Conservation (phyloP, 2,888 invertebrate species). For the Aelia acuminata region DNA sequence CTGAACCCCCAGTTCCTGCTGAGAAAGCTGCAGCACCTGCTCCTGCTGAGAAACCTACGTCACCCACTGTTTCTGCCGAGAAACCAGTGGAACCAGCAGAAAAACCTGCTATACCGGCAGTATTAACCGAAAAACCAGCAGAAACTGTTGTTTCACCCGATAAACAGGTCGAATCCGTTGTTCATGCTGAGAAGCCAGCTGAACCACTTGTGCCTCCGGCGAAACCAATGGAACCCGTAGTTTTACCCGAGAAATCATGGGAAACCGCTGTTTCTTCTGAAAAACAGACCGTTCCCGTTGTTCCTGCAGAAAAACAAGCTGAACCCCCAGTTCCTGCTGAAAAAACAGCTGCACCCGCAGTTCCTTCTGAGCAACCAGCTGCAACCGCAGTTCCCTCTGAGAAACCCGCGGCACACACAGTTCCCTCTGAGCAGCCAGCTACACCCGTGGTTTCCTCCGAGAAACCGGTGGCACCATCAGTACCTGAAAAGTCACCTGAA, state of each 20-base stretch:
- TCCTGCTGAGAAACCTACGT: background rate
- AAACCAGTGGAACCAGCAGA: constrained; percentile 47
- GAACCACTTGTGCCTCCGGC: constrained; percentile 58
- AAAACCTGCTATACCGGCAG: constrained; percentile 56
- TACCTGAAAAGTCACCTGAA: background rate
- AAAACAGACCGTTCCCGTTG: background rate
- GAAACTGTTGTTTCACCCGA: constrained; percentile 49
- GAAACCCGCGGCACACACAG: background rate
- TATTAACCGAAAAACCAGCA: constrained; percentile 53
- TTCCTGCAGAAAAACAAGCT: constrained; percentile 29
- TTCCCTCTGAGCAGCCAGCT: background rate
- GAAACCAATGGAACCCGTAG: constrained; percentile 31
- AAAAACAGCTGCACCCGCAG: background rate
- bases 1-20: background rate
- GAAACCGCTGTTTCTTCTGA: background rate
- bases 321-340: background rate
- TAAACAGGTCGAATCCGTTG: background rate
- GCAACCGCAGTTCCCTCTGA: constrained; percentile 53
- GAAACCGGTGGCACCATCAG: constrained; percentile 28
- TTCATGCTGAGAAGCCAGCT: constrained; percentile 50
- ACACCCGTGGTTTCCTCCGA: constrained; percentile 5
- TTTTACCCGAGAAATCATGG: background rate
- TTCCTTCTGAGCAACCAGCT: constrained; percentile 42
- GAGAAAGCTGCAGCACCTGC: background rate
- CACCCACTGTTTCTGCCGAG: background rate